Percentiles rank a stretch among this genome's conserved stretches.
These are phyloP conservation scores for Heliconius charithonia DNA, from an alignment of 2,888 invertebrate species.

Conservation along the genomic window DNA sequence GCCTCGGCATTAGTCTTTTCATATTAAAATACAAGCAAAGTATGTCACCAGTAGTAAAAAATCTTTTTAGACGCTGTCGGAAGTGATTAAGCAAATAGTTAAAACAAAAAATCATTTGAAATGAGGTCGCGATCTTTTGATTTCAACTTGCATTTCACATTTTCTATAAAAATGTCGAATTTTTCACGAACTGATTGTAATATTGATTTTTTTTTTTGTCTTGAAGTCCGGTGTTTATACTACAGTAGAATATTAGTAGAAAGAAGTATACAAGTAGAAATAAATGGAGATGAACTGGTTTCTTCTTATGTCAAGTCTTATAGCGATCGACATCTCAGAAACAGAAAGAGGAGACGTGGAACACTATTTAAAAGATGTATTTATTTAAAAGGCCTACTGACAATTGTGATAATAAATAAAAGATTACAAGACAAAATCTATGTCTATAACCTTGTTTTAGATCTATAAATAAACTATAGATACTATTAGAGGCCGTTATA, in stretches of 20 bases:
- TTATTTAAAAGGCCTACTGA: too few species aligned
- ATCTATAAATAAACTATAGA: too few species aligned
- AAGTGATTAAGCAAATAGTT: conserved; percentile 28
- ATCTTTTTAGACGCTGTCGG: conserved; percentile 16
- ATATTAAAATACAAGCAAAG: conserved; percentile 4
- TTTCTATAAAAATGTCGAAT: conserved; percentile 22
- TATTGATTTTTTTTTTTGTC: conserved; percentile 5
- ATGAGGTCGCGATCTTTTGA: conserved; percentile 28
- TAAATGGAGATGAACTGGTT: neutral
- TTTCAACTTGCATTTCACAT: conserved; percentile 13
- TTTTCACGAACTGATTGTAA: conserved; percentile 14
- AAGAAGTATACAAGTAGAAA: too few species aligned
- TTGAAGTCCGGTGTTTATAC: neutral
- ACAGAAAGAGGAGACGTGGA: too few species aligned
- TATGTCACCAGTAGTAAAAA: conserved; percentile 19
- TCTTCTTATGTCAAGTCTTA: neutral
- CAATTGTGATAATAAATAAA: too few species aligned
- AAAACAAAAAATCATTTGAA: conserved; percentile 18
- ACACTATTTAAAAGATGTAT: too few species aligned
- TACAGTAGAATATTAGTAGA: too few species aligned
- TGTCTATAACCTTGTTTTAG: too few species aligned
- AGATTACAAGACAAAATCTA: too few species aligned
- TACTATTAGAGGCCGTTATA: too few species aligned
- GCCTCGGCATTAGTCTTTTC: neutral
- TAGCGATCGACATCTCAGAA: too few species aligned